Evolutionary conservation across 2,113 vertebrate genomes (phyloP), one percentile per base, ranked within the genome.

Genomic region (Petrocephalus microphthalmus): DNA sequence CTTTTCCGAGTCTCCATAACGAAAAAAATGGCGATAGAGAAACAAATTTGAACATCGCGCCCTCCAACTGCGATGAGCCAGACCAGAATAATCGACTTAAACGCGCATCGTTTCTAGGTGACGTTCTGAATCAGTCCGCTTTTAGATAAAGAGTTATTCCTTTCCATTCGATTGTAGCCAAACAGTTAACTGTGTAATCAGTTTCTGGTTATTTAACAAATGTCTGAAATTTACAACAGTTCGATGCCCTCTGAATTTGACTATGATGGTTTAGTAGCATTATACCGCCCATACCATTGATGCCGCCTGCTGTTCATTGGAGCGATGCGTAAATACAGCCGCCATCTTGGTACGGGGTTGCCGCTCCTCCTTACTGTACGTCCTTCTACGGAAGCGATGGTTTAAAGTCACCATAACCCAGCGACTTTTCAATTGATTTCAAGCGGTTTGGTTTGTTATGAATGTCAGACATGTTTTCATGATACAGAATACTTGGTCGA

Each of bases 1-100:
- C 92, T 91, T 57, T 11, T 57, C 52, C 82, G 89, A 22, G 8
- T 67, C 81, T 91, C 92, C 92, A 93, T 93, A 78, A 45, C 86
- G 22, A 25, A 25, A 86, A 87, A 85, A 88, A 87, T 51, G 88
- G 57, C 64, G 15, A 29, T 22, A 86, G 78, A 85, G 90, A 89
- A 91, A 33, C 33, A 1, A 42, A 89, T 92, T 93, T 92, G 89
- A 93, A 92, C 89, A 83, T 60, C 90, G 91, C 92, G 91, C 91
- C 87, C 85, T 92, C 88, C 92, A 86, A 37, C 22, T 71, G 60
- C 64, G 67, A 78, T 37, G 29, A 78, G 71, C 15, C 71, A 78
- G 71, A 17, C 71, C 71, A 42, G 17, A 42, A 33, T 78, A 78
- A 78, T 78, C 29, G 71, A 54, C 4, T 56, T 54, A 33, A 5